Percentiles rank a stretch among this genome's conserved stretches.
Conservation (phyloP, 2,113 vertebrate species). For the Struthio camelus region DNA sequence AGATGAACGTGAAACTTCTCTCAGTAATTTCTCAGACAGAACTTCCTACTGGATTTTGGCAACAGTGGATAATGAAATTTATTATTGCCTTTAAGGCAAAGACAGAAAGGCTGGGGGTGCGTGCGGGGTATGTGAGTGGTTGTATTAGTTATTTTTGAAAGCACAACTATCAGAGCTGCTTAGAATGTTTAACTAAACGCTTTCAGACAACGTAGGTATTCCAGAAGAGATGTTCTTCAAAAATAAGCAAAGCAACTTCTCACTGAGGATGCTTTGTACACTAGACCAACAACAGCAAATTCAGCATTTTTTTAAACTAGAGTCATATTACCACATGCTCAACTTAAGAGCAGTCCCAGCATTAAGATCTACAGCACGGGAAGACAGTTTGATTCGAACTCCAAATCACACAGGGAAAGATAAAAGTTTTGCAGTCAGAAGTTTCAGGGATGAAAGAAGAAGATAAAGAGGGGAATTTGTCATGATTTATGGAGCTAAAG, state of each 20-base stretch:
- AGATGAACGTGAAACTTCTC: neutral
- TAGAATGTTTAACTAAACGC: neutral
- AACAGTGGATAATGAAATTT: neutral
- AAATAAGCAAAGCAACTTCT: neutral
- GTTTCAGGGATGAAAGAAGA: neutral
- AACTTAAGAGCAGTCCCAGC: neutral
- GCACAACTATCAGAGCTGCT: neutral
- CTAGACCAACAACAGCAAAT: neutral
- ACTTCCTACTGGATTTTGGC: neutral
- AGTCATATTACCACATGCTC: neutral
- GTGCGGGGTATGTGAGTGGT: neutral
- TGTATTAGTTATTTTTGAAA: neutral
- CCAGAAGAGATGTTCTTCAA: neutral
- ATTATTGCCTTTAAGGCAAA: neutral
- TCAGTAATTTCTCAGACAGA: neutral
- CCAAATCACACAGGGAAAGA: neutral
- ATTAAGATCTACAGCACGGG: neutral
- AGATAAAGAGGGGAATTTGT: neutral
- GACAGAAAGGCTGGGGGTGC: neutral
- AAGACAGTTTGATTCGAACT: neutral
- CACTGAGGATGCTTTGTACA: neutral
- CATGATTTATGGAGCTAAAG: neutral
- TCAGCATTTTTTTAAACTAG: neutral
- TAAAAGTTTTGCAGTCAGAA: neutral
- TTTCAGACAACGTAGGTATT: neutral